Evolutionary conservation across 2,888 invertebrate genomes (phyloP), one percentile per base, ranked within the genome.

Genomic region (Blastobasis adustella): DNA sequence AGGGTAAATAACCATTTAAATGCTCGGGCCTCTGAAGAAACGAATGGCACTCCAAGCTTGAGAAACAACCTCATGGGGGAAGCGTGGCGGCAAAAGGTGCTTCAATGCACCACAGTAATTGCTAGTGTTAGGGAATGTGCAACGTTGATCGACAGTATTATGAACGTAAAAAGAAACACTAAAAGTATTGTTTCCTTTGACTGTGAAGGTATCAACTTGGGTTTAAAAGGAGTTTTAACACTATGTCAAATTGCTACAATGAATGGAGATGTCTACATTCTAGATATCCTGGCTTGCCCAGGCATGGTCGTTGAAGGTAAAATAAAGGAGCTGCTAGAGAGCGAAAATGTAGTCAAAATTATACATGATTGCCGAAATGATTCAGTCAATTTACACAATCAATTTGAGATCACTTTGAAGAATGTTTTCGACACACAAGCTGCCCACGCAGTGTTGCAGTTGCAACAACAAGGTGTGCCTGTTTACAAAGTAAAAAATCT

Each of bases 401-500:
- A 97, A 73, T 97, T 94, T 88, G 94, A 94, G 61, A 95, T 97
- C 59, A 91, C 93, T 50, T 82, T 97, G 65, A 91, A 91, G 58
- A 95, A 94, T 81, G 95, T 98, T 49, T 97, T 98, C 77, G 97
- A 98, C 76, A 97, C 97, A 41, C 97, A 96, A 90, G 94, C 95
- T 42, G 98, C 97, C 45, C 96, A 98, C 80, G 95, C 97, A 50
- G 94, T 98, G 8, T 83, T 98, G 48, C 96, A 97, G 71, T 94
- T 93, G 71, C 97, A 97, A 84, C 95, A 96, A 67, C 95, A 94
- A 55, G 93, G 94, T 56, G 94, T 96, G 66, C 97, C 98, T 41
- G 96, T 98, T 49, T 96, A 97, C 75, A 98, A 98, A 89, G 96
- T 97, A 50, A 97, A 98, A 84, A 96, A 96, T 76, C 93, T 97